Base-by-base conservation (phyloP, 2,888 invertebrate species). In the Rambutsinella grinnellia region DNA sequence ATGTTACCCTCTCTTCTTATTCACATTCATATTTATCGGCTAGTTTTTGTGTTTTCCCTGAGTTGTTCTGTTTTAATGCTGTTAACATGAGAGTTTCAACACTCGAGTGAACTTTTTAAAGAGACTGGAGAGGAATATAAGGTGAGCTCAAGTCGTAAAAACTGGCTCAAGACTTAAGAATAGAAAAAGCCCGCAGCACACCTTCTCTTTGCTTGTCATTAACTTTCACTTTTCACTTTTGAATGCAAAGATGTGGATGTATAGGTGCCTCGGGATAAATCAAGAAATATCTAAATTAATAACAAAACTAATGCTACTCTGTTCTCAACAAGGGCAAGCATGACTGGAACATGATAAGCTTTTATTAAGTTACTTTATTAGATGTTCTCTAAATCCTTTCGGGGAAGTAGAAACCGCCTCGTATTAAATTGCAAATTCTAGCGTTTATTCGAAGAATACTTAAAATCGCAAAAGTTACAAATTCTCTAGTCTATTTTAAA, bases 181-280 rank as follows among this genome's bases (percentile, higher is more conserved):
- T n/a, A n/a, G n/a, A n/a, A n/a, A n/a, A n/a, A n/a, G n/a, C n/a
- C n/a, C n/a, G 36, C 19, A 66, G 65, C 62, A 44, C 69, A 76
- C 76, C 76, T 76, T 76, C 69, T 65, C 69, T 76, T 69, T 63
- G 76, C 76, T 76, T 76, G 76, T 76, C 69, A 76, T 76, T 76
- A 76, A 76, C 76, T 76, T 76, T 76, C 76, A 75, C 68, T 75
- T 75, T 75, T 75, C 56, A 15, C 65, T 70, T 53, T 47, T 19
- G 63, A n/a, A 65, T 69, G 62, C 28, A 23, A 51, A 57, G 54
- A 58, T 62, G 62, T 54, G 44, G 58, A 69, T 69, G 65, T 76
- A 76, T 76, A 76, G 76, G 65, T 70, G 76, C 76, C 76, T 49
- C 65, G 76, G 76, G 76, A 76, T 76, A 76, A 76, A 76, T 76